Evolutionary conservation across 2,888 invertebrate species (phyloP).

Genomic region (Linnaemya tessellans): DNA sequence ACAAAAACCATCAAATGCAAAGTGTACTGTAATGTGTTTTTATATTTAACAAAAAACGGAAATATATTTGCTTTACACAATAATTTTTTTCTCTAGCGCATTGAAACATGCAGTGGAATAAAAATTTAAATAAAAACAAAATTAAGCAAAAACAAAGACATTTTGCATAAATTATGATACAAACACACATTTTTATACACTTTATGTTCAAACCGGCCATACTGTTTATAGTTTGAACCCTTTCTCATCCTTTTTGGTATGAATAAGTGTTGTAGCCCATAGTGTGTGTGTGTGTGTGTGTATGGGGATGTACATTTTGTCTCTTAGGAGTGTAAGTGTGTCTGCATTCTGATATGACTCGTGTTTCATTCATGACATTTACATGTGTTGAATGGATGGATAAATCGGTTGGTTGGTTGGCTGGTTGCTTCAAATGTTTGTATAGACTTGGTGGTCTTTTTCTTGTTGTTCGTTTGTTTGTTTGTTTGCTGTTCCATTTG

Average conservation of each 20-base stretch:
- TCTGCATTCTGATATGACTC: constrained; percentile 60
- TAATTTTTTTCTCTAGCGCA: constrained; percentile 45
- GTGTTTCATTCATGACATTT: constrained; percentile 68
- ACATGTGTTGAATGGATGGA: constrained; percentile 64
- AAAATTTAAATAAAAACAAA: constrained; percentile 32
- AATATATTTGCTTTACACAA: constrained; percentile 58
- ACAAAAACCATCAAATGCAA: constrained; percentile 39
- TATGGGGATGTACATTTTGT: constrained; percentile 7
- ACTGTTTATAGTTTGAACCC: constrained; percentile 48
- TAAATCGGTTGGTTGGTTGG: constrained; percentile 50
- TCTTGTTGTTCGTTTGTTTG: constrained; percentile 21
- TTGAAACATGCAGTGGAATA: constrained; percentile 6
- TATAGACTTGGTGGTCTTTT: constrained; percentile 41
- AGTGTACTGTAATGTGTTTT: constrained; percentile 46
- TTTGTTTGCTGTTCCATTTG: constrained; percentile 47
- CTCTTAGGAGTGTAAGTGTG: constrained; percentile 49
- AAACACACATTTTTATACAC: constrained; percentile 22
- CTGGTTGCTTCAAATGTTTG: constrained; percentile 39
- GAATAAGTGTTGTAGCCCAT: neutral
- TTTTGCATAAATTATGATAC: constrained; percentile 69
- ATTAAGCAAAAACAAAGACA: constrained; percentile 60
- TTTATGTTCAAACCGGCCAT: constrained; percentile 23
- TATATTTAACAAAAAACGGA: constrained; percentile 44
- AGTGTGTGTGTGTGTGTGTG: neutral
- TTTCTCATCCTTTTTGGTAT: constrained; percentile 28